Evolutionary conservation across 2,888 invertebrate genomes (phyloP).

Genomic region (Urechis unicinctus): DNA sequence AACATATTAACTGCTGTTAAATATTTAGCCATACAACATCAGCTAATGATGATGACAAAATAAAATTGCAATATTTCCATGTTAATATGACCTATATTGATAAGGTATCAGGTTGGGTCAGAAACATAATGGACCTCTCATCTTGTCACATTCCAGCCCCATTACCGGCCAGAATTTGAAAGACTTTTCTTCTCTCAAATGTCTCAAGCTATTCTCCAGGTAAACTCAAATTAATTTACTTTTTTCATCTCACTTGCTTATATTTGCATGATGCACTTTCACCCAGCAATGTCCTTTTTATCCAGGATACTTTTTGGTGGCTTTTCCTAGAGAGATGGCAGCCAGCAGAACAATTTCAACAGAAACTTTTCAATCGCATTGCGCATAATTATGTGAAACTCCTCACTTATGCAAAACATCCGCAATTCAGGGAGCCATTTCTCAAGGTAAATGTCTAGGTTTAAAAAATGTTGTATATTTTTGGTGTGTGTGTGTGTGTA

Average conservation of each 20-base stretch:
- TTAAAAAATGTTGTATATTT: too few species aligned
- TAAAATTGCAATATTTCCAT: too few species aligned
- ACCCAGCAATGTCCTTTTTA: too few species aligned
- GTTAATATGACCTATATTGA: too few species aligned
- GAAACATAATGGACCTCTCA: too few species aligned
- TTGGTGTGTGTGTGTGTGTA: too few species aligned
- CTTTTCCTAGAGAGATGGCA: conserved; percentile 43
- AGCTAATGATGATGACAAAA: too few species aligned
- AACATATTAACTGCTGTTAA: too few species aligned
- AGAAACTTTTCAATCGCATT: conserved; percentile 41
- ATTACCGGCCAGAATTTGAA: conserved; percentile 37
- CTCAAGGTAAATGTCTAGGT: conserved; percentile 27
- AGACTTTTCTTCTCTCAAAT: conserved; percentile 38
- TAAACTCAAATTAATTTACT: conserved; percentile 14
- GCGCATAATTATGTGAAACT: conserved; percentile 47
- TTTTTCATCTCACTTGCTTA: not conserved
- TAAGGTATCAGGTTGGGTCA: too few species aligned
- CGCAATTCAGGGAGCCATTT: conserved; percentile 37
- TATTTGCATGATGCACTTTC: not conserved
- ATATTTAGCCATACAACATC: too few species aligned
- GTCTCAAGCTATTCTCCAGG: conserved; percentile 44
- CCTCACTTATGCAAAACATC: conserved; percentile 31
- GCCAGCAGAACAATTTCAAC: conserved; percentile 26
- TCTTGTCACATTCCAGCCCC: too few species aligned
- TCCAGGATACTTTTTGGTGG: conserved; percentile 48